These are phyloP conservation scores for Hydrolagus colliei DNA, from an alignment of 2,797 vertebrate species.

Conservation along the genomic window DNA sequence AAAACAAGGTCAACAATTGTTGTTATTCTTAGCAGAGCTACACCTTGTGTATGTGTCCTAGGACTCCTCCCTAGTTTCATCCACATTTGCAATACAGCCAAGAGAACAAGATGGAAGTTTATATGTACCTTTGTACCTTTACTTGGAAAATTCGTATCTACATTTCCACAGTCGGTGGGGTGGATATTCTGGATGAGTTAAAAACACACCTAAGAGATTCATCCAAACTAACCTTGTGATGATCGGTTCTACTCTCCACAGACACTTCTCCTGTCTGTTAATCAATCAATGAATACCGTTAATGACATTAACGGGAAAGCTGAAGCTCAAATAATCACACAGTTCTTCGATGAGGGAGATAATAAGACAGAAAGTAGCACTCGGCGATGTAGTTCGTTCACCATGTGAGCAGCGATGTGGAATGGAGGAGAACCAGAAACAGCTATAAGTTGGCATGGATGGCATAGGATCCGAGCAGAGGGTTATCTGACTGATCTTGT, in stretches of 20 bases:
- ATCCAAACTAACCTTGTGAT: neutral
- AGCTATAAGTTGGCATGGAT: neutral
- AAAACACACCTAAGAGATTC: too few species aligned
- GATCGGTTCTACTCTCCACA: neutral
- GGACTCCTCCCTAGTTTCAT: too few species aligned
- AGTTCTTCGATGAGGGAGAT: too few species aligned
- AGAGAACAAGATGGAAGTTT: too few species aligned
- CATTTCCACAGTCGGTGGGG: too few species aligned
- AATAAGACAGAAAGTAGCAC: neutral
- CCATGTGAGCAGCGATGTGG: neutral
- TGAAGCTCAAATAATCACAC: slow-evolving; percentile 4
- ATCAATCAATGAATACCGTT: slow-evolving; percentile 1
- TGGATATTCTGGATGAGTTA: neutral
- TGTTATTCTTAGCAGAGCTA: too few species aligned
- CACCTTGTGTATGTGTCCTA: too few species aligned
- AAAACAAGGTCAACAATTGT: too few species aligned
- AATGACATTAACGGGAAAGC: neutral
- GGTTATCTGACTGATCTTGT: neutral
- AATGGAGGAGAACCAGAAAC: neutral
- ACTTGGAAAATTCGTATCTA: too few species aligned
- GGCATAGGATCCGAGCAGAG: neutral
- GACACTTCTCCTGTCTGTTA: slow-evolving; percentile 17
- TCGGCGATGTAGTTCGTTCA: neutral
- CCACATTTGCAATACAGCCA: too few species aligned
- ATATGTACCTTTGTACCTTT: too few species aligned